Conservation (phyloP, 2,113 vertebrate genomes). For the Rhea pennata region DNA sequence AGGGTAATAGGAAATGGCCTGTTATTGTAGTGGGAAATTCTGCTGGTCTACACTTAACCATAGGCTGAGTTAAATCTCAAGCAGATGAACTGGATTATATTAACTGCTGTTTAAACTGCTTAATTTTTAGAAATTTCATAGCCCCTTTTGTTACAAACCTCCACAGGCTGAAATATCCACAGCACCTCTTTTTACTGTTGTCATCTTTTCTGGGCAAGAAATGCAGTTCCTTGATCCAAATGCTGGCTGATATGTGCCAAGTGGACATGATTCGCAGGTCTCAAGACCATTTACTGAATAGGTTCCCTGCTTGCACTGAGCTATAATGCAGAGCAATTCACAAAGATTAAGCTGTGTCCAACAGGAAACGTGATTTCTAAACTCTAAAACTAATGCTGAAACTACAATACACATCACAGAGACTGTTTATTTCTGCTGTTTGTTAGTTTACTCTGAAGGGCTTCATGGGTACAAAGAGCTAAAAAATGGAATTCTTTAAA, state of each 20-base stretch:
- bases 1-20: not conserved
- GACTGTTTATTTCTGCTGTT: not conserved
- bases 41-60: not conserved
- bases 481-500: not conserved
- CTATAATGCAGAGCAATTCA: slow-evolving; percentile 74
- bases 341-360: not conserved
- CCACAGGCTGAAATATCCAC: slow-evolving; percentile 89
- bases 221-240: slow-evolving; percentile 86
- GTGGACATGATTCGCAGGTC: slow-evolving; percentile 93
- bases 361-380: not conserved
- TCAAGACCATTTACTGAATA: slow-evolving; percentile 93
- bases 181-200: slow-evolving; percentile 92
- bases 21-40: not conserved
- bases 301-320: slow-evolving; percentile 93
- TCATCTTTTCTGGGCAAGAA: slow-evolving; percentile 85
- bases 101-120: not conserved
- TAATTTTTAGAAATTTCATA: not conserved
- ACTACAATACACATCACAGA: not conserved
- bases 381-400: not conserved
- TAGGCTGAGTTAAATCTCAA: not conserved
- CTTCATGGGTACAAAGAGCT: not conserved
- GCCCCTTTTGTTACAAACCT: slow-evolving; percentile 79
- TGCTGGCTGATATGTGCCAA: slow-evolving; percentile 89
- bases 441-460: not conserved
- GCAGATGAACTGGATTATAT: not conserved